phyloP scores from a whole-genome alignment of 2,113 vertebrate genomes.

The Tragelaphus strepsiceros region DNA sequence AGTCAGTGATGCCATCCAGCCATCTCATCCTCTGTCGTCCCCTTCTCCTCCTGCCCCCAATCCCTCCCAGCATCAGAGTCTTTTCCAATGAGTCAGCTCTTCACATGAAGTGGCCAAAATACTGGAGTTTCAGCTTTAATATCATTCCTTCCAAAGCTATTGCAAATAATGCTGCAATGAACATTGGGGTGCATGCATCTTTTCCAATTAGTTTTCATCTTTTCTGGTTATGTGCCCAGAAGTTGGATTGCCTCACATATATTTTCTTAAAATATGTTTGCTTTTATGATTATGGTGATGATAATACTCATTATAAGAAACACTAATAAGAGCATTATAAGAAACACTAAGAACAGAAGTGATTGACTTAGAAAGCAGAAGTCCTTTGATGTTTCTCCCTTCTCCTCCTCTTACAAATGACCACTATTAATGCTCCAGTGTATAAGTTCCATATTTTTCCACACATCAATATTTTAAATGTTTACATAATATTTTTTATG shows the following conservation, averaged over 20 bases:
- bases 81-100: too few species aligned
- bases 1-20: too few species aligned
- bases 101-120: too few species aligned
- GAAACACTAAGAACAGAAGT: neutral
- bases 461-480: neutral
- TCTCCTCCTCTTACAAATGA: neutral
- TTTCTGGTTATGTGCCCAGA: neutral
- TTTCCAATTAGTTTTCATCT: neutral
- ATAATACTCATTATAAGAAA: neutral
- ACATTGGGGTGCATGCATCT: neutral
- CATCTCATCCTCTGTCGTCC: too few species aligned
- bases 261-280: neutral
- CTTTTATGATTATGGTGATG: neutral
- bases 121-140: too few species aligned
- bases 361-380: neutral
- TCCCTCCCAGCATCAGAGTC: too few species aligned
- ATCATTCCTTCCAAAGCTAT: neutral
- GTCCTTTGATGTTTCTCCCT: neutral
- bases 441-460: neutral
- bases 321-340: neutral
- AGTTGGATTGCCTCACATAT: neutral
- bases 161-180: neutral
- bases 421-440: neutral
- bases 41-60: too few species aligned
- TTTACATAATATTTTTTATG: neutral